Conservation (phyloP, 92 coral and sea anemone genomes). For the Actinernus sp. region DNA sequence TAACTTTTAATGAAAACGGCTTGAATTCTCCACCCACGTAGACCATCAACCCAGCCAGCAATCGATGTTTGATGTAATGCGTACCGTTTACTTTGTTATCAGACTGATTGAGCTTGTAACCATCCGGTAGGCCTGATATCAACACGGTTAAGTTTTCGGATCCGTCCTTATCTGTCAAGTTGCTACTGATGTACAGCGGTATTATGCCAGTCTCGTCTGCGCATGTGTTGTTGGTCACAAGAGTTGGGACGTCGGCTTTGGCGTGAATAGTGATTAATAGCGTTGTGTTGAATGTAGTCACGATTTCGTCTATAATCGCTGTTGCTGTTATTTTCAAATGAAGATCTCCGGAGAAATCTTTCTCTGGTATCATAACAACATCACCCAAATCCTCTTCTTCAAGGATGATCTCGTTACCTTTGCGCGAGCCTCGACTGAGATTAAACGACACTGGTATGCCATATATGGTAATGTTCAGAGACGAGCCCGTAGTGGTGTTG, state of each 20-base stretch:
- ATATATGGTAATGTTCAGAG: constrained; percentile 32
- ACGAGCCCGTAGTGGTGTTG: constrained; percentile 10
- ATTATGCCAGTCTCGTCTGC: constrained; percentile 25
- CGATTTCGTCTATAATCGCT: constrained; percentile 17
- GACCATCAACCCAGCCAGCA: constrained; percentile 12
- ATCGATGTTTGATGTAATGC: not conserved
- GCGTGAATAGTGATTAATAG: constrained; percentile 39
- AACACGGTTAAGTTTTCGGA: constrained; percentile 56
- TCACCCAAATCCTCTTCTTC: constrained; percentile 54
- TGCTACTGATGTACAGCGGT: constrained; percentile 40
- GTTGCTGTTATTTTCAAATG: constrained; percentile 32
- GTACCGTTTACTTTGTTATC: constrained; percentile 9
- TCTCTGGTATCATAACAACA: constrained; percentile 29
- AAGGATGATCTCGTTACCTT: constrained; percentile 12
- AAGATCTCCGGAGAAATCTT: constrained; percentile 51
- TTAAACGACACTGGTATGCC: constrained; percentile 39
- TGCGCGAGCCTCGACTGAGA: constrained; percentile 49
- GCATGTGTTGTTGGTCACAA: constrained; percentile 40
- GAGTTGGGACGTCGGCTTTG: constrained; percentile 50
- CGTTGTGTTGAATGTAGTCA: not conserved
- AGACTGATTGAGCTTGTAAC: constrained; percentile 24
- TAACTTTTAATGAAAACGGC: constrained; percentile 39
- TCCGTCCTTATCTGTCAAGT: constrained; percentile 49
- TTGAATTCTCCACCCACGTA: constrained; percentile 17
- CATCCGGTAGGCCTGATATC: constrained; percentile 52